phyloP scores from a whole-genome alignment of 2,888 invertebrate species.

The Chloroclystis v-ata region DNA sequence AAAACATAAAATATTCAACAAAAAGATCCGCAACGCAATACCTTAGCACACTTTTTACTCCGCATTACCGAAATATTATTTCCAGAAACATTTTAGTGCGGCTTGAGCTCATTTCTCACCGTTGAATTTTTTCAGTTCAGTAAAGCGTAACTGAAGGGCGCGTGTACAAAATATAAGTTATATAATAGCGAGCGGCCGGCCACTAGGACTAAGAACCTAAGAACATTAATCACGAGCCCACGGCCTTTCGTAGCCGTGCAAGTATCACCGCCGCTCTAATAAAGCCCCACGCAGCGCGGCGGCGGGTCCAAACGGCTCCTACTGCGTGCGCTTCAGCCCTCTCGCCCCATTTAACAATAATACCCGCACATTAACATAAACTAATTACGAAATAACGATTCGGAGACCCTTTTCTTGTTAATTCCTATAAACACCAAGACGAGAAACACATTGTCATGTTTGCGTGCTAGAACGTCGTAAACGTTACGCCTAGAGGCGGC shows the following conservation, averaged over 20 bases:
- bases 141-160: conserved; percentile 12
- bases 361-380: no score
- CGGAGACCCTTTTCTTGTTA: background rate
- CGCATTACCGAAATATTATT: background rate
- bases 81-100: conserved; percentile 1
- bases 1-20: no score
- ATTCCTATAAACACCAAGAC: conserved; percentile 22
- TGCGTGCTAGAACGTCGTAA: conserved; percentile 34
- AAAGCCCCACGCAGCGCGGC: conserved; percentile 22
- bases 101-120: conserved; percentile 6
- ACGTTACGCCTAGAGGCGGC: conserved; percentile 36
- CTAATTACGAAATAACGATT: conserved; percentile 24
- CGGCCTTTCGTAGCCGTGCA: conserved; percentile 29
- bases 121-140: conserved; percentile 10
- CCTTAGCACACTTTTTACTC: no score
- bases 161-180: conserved; percentile 14
- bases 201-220: conserved; percentile 15
- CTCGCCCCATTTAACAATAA: background rate
- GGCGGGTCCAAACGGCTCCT: no score
- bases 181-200: conserved; percentile 22
- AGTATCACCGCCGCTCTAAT: conserved; percentile 41
- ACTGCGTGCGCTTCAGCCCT: conserved; percentile 24
- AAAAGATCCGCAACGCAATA: no score
- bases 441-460: conserved; percentile 30
- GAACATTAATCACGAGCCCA: conserved; percentile 39